Evolutionary conservation across 2,888 invertebrate genomes (phyloP), one percentile per base, ranked within the genome.

Genomic region (Actias luna): DNA sequence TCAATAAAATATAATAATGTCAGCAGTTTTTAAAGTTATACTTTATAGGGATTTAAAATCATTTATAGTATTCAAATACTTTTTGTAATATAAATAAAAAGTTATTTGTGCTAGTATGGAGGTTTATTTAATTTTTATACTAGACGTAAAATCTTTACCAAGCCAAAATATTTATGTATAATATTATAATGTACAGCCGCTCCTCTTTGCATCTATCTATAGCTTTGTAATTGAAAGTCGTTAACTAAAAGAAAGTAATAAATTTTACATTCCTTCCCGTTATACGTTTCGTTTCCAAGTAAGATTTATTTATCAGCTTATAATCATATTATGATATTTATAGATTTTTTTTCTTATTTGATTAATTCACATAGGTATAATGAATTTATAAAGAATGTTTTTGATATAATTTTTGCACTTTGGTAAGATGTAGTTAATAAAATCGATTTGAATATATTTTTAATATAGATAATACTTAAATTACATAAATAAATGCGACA

Each of bases 201-300:
- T 22, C 62, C 39, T 59, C 59, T 65, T 72, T 67, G 74, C 76
- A 72, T 74, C 77, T 70, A 78, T 79, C 72, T 78, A 74, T 78
- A 79, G 79, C 81, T 83, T 83, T 73, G 71, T 79, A 85, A 85
- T 85, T 79, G 80, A 82, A 84, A 84, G 80, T 81, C 80, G 84
- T 88, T 86, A 83, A 83, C 77, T 74, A 82, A 85, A 87, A 85
- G 79, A 83, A 84, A 78, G 80, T 79, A 80, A 87, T 88, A 87
- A 88, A 88, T 50, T 88, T 85, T 74, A 86, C 77, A 85, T 85
- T 85, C 82, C 81, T 73, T 76, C 74, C 84, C 82, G 83, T 87
- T 87, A 84, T 77, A 79, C 78, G 77, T 81, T 81, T 79, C 79
- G 76, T 82, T 75, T 74, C 76, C 71, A 76, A 75, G 75, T 72